These are phyloP conservation scores for Electrona antarctica DNA, from an alignment of 2,113 vertebrate genomes.

Conservation along the genomic window DNA sequence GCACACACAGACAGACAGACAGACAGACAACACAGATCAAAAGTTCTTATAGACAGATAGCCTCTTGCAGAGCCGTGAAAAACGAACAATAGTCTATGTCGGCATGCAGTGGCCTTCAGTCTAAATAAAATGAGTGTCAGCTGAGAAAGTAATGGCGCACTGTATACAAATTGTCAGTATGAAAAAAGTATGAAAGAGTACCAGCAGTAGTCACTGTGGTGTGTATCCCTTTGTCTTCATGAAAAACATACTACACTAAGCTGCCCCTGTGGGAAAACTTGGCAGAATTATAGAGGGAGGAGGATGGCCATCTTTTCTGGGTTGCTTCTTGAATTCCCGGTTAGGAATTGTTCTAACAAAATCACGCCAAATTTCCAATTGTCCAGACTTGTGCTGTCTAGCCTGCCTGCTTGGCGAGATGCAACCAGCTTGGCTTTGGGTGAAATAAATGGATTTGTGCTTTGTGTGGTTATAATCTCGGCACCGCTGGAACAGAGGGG, in stretches of 20 bases:
- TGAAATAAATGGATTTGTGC: constrained; percentile 20
- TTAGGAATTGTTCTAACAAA: constrained; percentile 49
- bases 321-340: constrained; percentile 46
- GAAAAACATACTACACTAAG: constrained; percentile 37
- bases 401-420: constrained; percentile 44
- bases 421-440: constrained; percentile 37
- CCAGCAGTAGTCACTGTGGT: constrained; percentile 26
- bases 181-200: background rate
- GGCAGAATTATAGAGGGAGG: constrained; percentile 44
- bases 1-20: no score
- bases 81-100: no score
- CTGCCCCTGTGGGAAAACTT: constrained; percentile 55
- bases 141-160: background rate
- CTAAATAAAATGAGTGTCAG: constrained; percentile 3
- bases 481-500: no score
- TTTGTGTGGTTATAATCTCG: no score
- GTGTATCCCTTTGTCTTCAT: constrained; percentile 42
- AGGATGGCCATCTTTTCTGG: constrained; percentile 53
- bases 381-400: constrained; percentile 45
- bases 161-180: constrained; percentile 7
- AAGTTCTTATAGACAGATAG: no score
- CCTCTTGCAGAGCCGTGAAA: no score
- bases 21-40: no score
- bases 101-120: background rate
- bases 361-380: constrained; percentile 51